Percentiles rank a stretch among this genome's conserved stretches.
Evolutionary conservation across 2,113 vertebrate species (phyloP).

Genomic region (Stercorarius parasiticus): DNA sequence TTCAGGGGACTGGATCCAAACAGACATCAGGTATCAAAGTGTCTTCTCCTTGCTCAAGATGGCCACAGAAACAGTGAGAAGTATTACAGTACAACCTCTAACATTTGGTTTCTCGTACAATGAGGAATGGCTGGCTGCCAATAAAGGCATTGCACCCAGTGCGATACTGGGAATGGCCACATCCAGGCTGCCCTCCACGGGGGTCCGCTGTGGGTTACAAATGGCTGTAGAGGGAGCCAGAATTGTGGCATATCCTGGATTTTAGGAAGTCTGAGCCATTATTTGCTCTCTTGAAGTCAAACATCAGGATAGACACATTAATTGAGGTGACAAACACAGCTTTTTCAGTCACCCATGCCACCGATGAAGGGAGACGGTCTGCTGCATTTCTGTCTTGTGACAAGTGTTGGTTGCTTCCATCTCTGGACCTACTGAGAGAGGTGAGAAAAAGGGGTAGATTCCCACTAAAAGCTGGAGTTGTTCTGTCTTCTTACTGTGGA

Average conservation of each 20-base stretch:
- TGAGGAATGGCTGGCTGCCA: not conserved
- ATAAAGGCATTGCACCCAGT: not conserved
- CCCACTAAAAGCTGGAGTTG: not conserved
- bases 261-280: not conserved
- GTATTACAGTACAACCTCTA: not conserved
- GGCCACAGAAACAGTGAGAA: not conserved
- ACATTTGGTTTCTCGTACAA: rapidly evolving
- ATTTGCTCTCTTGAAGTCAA: not conserved
- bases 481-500: not conserved
- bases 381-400: not conserved
- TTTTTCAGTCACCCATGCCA: not conserved
- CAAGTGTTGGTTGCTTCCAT: not conserved
- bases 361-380: not conserved
- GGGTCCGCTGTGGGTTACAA: not conserved
- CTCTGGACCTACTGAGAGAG: not conserved
- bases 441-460: not conserved
- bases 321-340: not conserved
- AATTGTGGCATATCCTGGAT: not conserved
- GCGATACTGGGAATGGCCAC: rapidly evolving
- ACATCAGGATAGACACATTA: not conserved
- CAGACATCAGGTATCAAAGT: not conserved
- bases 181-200: not conserved
- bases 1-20: not conserved
- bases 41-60: not conserved
- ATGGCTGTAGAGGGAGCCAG: not conserved